phyloP scores from a whole-genome alignment of 1,140 invertebrate species.

The Eulimnadia texana region DNA sequence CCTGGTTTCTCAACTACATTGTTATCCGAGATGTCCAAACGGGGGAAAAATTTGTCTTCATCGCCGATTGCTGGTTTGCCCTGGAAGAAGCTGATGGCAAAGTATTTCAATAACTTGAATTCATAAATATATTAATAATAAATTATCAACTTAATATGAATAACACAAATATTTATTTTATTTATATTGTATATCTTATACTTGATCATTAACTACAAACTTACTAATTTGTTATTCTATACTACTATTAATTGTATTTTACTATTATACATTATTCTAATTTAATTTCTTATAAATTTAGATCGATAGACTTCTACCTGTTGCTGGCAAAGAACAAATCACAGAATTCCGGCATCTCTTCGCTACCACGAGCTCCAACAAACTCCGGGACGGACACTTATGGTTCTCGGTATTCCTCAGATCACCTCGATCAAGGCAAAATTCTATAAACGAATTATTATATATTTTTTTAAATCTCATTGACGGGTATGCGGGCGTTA shows the following conservation, averaged over 20 bases:
- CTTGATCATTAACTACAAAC: no score
- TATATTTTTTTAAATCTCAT: background rate
- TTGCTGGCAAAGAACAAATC: conserved; percentile 34
- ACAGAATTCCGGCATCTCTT: conserved; percentile 35
- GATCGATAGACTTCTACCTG: conserved; percentile 39
- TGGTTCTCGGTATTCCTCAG: conserved; percentile 41
- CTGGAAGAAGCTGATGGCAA: conserved; percentile 40
- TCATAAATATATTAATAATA: background rate
- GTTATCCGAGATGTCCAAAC: conserved; percentile 39
- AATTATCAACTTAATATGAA: no score
- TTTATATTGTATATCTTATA: no score
- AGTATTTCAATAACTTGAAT: conserved; percentile 23
- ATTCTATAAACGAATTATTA: background rate
- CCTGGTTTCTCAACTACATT: conserved; percentile 38
- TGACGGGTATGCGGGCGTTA: no score
- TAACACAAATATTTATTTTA: no score
- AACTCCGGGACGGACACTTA: conserved; percentile 38
- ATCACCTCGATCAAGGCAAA: conserved; percentile 29
- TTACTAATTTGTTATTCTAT: no score
- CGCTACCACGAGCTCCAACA: conserved; percentile 30
- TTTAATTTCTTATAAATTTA: conserved; percentile 18
- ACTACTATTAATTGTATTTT: no score
- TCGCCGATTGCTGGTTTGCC: conserved; percentile 38
- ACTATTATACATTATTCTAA: no score
- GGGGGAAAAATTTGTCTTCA: conserved; percentile 35